Evolutionary conservation across 2,113 vertebrate genomes (phyloP), one percentile per base, ranked within the genome.

Genomic region (Megalops atlanticus): DNA sequence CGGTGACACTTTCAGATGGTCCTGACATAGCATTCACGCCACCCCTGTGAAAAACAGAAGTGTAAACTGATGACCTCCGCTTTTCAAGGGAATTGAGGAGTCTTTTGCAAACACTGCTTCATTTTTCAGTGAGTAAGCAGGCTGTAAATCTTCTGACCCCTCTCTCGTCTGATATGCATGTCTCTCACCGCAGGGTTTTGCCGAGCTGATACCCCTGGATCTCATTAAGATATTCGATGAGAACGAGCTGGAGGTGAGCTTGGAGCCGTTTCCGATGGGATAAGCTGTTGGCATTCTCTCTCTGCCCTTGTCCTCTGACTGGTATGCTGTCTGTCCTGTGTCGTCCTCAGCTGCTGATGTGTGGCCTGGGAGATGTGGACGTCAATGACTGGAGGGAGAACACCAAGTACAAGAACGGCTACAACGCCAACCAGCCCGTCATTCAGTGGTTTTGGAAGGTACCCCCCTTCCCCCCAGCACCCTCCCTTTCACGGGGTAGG

Each of bases 391-490:
- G 98, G 98, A 94, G 92, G 79, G 94, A 96, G 36, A 96, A 99
- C 87, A 97, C 97, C 0, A 98, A 97, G 84, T 99, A 99, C 89
- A 99, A 99, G 90, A 98, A 96, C 3, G 88, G 95, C 87, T 99
- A 99, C 91, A 92, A 86, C 43, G 12, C 92, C 52, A 96, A 95
- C 78, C 96, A 99, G 52, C 89, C 89, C 10, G 96, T 98, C 72
- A 97, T 99, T 89, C 95, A 96, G 86, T 98, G 98, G 98, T 99
- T 99, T 88, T 99, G 98, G 98, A 99, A 99, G 95, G 98, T 98
- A 93, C 8, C 5, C n/a, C 6, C 58, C 11, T 8, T 64, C 24
- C 31, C n/a, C 16, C 14, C 4, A 52, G 16, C n/a, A 27, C 58
- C 7, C 2, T 21, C 18, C n/a, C n/a, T n/a, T n/a, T n/a, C n/a